A percentile compares a stretch with the other conserved stretches of the same genome.
Conservation (phyloP, 2,113 vertebrate genomes). For the Colistium nudipinnis region DNA sequence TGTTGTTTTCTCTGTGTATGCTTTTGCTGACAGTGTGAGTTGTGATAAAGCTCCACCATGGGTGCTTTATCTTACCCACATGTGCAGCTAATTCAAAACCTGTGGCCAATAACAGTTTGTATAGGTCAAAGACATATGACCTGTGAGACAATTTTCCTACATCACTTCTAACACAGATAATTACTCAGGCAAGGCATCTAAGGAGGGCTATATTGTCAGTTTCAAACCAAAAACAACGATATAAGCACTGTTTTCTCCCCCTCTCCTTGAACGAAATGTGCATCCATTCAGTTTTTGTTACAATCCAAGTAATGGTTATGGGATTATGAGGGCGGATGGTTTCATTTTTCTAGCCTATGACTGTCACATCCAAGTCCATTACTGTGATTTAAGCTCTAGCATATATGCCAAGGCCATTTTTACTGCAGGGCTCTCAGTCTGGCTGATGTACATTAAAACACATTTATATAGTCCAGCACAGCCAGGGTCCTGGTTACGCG, state of each 20-base stretch:
- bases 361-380: constrained; percentile 76
- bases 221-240: constrained; percentile 68
- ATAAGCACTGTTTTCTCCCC: constrained; percentile 26
- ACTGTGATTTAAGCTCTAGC: constrained; percentile 75
- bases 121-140: constrained; percentile 68
- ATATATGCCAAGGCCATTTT: constrained; percentile 75
- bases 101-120: constrained; percentile 72
- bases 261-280: constrained; percentile 39
- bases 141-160: constrained; percentile 74
- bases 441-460: constrained; percentile 73
- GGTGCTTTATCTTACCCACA: constrained; percentile 67
- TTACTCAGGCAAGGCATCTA: constrained; percentile 62
- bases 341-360: constrained; percentile 76
- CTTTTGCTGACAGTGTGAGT: constrained; percentile 68
- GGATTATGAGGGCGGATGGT: constrained; percentile 73
- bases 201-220: constrained; percentile 63
- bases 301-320: constrained; percentile 69
- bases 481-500: constrained; percentile 50
- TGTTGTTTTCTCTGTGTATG: constrained; percentile 42
- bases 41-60: constrained; percentile 67
- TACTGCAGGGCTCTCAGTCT: constrained; percentile 60
- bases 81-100: constrained; percentile 74
- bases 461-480: constrained; percentile 62
- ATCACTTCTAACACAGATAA: constrained; percentile 58
- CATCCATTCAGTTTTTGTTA: constrained; percentile 68